These are phyloP conservation scores for Scleropages formosus DNA, from an alignment of 2,797 vertebrate species.

Conservation along the genomic window DNA sequence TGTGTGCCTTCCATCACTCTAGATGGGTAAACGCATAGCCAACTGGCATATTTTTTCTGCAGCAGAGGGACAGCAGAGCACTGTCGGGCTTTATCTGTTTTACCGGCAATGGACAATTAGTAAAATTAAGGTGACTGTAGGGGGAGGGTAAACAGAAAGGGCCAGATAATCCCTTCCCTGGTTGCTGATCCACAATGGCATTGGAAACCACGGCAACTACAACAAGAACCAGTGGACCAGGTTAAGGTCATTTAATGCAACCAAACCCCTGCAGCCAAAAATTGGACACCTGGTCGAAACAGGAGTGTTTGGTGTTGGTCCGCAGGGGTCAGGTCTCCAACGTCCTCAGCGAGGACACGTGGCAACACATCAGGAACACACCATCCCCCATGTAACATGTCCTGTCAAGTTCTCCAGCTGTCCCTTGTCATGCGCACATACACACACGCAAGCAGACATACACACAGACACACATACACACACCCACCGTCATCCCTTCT, in stretches of 20 bases:
- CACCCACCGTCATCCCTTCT: neutral
- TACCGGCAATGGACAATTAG: neutral
- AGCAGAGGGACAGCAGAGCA: neutral
- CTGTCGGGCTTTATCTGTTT: neutral
- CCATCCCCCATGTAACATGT: neutral
- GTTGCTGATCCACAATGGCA: neutral
- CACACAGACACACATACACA: constrained; percentile 23
- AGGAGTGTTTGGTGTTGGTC: neutral
- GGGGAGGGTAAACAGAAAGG: neutral
- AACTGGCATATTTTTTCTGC: neutral
- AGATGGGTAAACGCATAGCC: neutral
- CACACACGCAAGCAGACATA: neutral
- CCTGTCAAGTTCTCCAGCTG: neutral
- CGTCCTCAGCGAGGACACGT: neutral
- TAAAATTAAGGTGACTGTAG: neutral
- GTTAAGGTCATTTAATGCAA: neutral
- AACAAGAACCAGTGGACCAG: too few relatives aligned
- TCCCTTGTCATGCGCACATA: neutral
- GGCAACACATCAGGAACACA: neutral
- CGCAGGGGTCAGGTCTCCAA: neutral
- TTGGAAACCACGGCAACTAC: neutral
- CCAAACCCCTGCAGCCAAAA: too few relatives aligned
- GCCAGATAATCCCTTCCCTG: neutral
- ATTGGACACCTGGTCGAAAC: too few relatives aligned
- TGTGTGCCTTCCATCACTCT: neutral